Evolutionary conservation across 2,113 vertebrate species (phyloP).

Genomic region (Artemisiospiza belli): DNA sequence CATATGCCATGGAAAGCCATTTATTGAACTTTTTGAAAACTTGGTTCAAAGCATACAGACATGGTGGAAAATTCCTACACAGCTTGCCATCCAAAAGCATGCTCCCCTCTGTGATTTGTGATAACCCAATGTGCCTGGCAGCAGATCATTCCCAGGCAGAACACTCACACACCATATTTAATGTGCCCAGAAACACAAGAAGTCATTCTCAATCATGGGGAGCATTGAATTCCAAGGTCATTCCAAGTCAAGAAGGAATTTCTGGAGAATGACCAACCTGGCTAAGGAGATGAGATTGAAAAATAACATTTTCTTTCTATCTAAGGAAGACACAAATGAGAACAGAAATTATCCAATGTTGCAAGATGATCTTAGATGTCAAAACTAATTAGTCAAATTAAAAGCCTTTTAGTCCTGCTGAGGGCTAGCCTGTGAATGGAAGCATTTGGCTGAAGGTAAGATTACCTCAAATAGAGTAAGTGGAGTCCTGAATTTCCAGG

Average conservation of each 20-base stretch:
- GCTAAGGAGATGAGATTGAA: background rate
- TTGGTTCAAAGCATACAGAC: background rate
- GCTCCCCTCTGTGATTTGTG: background rate
- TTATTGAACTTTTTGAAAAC: background rate
- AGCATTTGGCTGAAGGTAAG: background rate
- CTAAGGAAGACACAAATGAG: background rate
- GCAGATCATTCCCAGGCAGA: background rate
- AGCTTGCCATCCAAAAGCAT: background rate
- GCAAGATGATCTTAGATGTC: background rate
- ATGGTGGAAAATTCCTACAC: background rate
- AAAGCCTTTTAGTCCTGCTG: background rate
- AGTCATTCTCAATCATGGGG: background rate
- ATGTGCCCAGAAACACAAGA: background rate
- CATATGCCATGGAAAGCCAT: background rate
- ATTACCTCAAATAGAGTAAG: background rate
- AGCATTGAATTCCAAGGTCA: background rate
- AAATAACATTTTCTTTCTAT: background rate
- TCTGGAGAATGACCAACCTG: background rate
- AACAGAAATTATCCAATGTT: background rate
- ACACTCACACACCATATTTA: background rate
- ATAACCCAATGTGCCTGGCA: background rate
- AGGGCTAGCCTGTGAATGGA: background rate
- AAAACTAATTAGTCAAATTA: background rate
- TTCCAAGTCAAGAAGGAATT: background rate
- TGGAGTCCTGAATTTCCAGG: background rate